Evolutionary conservation across 2,888 invertebrate genomes (phyloP).

Genomic region (Podabrus alpinus): DNA sequence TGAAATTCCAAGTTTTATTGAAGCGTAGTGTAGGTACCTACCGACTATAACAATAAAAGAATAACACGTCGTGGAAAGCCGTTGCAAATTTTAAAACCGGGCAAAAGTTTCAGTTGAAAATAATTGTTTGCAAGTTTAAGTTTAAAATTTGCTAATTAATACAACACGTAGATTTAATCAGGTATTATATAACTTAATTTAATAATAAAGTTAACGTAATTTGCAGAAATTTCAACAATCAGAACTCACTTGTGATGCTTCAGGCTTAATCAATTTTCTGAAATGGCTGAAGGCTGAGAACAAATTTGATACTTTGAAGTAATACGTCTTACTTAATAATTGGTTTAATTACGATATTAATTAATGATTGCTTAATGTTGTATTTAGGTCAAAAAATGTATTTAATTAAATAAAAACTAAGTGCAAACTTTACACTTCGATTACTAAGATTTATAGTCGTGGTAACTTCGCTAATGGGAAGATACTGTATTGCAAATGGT

Average conservation of each 20-base stretch:
- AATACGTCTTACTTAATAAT: not conserved
- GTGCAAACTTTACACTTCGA: not conserved
- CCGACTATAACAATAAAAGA: not conserved
- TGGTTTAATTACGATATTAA: not conserved
- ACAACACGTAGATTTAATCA: not conserved
- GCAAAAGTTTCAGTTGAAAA: not conserved
- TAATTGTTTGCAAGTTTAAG: not conserved
- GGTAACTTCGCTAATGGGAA: constrained; percentile 1
- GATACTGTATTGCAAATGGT: not conserved
- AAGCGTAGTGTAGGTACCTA: no score
- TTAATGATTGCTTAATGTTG: not conserved
- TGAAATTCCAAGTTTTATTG: not conserved
- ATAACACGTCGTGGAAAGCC: not conserved
- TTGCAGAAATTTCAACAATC: not conserved
- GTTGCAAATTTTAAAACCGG: not conserved
- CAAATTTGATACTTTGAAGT: not conserved
- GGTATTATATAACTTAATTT: not conserved
- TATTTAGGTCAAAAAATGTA: not conserved
- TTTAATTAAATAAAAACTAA: not conserved
- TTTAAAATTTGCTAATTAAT: not conserved
- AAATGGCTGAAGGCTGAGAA: not conserved
- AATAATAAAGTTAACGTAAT: not conserved
- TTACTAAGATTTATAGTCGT: constrained; percentile 2
- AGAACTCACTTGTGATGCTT: not conserved
- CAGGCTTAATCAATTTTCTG: not conserved